These are phyloP conservation scores for Apaloderma vittatum DNA, from an alignment of 2,113 vertebrate genomes.

Conservation along the genomic window DNA sequence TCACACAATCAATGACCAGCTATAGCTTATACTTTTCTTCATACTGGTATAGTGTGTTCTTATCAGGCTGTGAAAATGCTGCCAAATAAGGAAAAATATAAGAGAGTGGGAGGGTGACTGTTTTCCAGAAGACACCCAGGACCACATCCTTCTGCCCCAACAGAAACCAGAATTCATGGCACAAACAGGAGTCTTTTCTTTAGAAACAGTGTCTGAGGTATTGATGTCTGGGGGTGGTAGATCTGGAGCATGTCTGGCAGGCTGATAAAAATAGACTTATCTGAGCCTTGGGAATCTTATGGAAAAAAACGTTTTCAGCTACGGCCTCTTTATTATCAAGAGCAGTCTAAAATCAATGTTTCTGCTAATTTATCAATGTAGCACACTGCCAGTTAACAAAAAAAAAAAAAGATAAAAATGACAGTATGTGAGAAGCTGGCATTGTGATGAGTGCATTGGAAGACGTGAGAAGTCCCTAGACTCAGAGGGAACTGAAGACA, in stretches of 20 bases:
- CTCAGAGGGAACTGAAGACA: not conserved
- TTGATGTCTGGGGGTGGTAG: not conserved
- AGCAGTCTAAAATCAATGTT: not conserved
- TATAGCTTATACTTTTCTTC: not conserved
- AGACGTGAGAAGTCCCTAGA: not conserved
- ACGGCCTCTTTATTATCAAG: not conserved
- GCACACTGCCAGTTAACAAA: not conserved
- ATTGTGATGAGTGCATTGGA: not conserved
- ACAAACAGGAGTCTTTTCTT: not conserved
- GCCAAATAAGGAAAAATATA: not conserved
- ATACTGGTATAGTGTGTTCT: rapidly evolving
- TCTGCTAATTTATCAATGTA: not conserved
- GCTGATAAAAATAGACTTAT: conserved; percentile 8
- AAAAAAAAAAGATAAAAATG: not conserved
- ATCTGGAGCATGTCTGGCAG: not conserved
- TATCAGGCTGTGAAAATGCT: not conserved
- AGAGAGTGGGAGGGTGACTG: not conserved
- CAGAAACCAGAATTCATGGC: not conserved
- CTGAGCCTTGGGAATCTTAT: not conserved
- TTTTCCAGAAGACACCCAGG: not conserved
- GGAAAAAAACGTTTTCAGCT: not conserved
- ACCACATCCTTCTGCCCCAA: not conserved
- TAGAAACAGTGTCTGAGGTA: not conserved
- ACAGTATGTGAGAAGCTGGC: not conserved
- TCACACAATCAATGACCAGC: not conserved